These are phyloP conservation scores for Margarornis squamiger DNA, from an alignment of 2,797 vertebrate species.

Conservation along the genomic window DNA sequence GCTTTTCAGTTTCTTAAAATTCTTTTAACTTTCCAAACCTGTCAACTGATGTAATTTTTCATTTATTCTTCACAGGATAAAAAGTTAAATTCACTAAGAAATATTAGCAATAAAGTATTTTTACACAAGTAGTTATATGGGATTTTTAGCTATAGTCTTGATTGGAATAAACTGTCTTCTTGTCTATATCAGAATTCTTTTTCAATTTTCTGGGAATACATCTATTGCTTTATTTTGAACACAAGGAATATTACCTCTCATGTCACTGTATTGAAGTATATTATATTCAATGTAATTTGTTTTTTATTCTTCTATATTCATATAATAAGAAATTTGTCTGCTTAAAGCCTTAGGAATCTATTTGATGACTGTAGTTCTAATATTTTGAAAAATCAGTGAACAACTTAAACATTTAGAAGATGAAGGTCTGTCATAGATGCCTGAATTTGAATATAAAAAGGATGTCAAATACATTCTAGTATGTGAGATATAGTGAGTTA, in stretches of 20 bases:
- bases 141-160: neutral
- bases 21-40: neutral
- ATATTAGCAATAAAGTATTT: neutral
- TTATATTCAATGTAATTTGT: constrained; percentile 15
- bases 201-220: neutral
- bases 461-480: neutral
- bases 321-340: constrained; percentile 36
- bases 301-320: constrained; percentile 32
- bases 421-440: neutral
- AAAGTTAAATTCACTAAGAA: neutral
- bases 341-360: constrained; percentile 11
- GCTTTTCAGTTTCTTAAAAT: neutral
- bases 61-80: neutral
- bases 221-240: constrained; percentile 7
- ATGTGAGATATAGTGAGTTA: neutral
- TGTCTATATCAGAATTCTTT: neutral
- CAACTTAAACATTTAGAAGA: neutral
- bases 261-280: neutral
- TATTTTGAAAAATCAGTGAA: neutral
- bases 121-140: neutral
- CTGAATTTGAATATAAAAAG: neutral
- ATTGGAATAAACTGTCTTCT: neutral
- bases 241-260: neutral
- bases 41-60: neutral
- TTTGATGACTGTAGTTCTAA: neutral